phyloP scores from a whole-genome alignment of 2,113 vertebrate genomes.

The Vimba vimba region DNA sequence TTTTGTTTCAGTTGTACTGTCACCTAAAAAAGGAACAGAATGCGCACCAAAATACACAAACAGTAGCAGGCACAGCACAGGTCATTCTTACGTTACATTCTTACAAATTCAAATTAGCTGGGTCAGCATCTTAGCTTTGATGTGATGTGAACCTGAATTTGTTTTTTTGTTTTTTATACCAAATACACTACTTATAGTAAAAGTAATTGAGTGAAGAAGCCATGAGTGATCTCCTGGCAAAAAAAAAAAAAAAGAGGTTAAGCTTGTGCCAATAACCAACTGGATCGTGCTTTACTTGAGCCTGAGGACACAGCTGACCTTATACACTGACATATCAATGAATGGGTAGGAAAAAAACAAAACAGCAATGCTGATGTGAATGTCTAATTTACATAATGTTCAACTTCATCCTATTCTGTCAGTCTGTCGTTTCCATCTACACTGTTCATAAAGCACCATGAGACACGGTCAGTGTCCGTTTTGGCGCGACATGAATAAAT shows the following conservation, averaged over 20 bases:
- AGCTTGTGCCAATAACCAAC: slow-evolving; percentile 45
- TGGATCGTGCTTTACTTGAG: slow-evolving; percentile 38
- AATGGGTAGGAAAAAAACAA: slow-evolving; percentile 43
- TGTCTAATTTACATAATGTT: slow-evolving; percentile 39
- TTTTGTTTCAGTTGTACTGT: slow-evolving; percentile 41
- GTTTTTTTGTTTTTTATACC: neutral
- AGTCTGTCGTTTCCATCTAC: slow-evolving; percentile 40
- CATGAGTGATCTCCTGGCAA: neutral
- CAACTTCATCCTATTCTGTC: slow-evolving; percentile 33
- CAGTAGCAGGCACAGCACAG: slow-evolving; percentile 7
- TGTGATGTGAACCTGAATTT: slow-evolving; percentile 58
- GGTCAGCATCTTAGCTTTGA: slow-evolving; percentile 41
- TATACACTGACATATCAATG: slow-evolving; percentile 29
- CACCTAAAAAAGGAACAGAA: slow-evolving; percentile 56
- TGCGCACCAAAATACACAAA: slow-evolving; percentile 70
- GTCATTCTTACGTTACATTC: slow-evolving; percentile 8
- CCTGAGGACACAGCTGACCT: slow-evolving; percentile 26
- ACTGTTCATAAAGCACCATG: slow-evolving; percentile 26
- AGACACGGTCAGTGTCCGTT: slow-evolving; percentile 23
- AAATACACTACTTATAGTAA: slow-evolving; percentile 56
- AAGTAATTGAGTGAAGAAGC: slow-evolving; percentile 57
- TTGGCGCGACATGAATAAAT: slow-evolving; percentile 51
- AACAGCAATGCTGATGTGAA: slow-evolving; percentile 60
- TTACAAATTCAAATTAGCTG: slow-evolving; percentile 19
- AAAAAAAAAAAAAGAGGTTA: slow-evolving; percentile 30